Conservation (phyloP, 2,888 invertebrate species). For the Drosophila rellima region DNA sequence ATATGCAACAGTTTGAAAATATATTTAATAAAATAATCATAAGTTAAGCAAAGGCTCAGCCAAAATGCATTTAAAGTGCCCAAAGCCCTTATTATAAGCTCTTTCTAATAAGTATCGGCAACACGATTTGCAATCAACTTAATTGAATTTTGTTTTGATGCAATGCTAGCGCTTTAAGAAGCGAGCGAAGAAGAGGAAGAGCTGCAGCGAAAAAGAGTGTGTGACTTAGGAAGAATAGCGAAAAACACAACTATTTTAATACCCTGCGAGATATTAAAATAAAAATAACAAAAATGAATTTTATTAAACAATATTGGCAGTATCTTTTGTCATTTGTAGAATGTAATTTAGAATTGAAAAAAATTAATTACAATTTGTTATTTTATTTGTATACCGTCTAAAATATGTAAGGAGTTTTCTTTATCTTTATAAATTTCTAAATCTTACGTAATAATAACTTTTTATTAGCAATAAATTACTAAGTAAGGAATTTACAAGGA, state of each 20-base stretch:
- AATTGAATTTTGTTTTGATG: conserved; percentile 78
- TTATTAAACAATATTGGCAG: no score
- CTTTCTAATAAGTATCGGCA: conserved; percentile 29
- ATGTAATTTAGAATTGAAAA: no score
- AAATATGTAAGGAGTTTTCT: no score
- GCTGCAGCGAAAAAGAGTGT: background rate
- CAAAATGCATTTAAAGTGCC: conserved; percentile 6
- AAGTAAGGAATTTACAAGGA: no score
- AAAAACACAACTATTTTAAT: conserved; percentile 35
- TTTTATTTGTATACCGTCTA: no score
- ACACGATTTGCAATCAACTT: conserved; percentile 76
- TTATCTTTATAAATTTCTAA: no score
- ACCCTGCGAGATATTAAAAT: background rate
- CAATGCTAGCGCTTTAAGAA: conserved; percentile 55
- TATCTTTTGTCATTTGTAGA: no score
- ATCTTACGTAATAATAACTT: no score
- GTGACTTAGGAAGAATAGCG: conserved; percentile 2
- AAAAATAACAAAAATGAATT: no score
- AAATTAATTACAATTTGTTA: no score
- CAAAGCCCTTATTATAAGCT: conserved; percentile 24
- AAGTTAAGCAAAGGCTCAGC: background rate
- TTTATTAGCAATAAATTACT: no score
- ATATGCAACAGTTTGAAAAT: background rate
- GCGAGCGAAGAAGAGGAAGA: background rate
- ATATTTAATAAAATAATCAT: background rate